Base-by-base conservation (phyloP, 2,888 invertebrate species). In the Bimastos eiseni region DNA sequence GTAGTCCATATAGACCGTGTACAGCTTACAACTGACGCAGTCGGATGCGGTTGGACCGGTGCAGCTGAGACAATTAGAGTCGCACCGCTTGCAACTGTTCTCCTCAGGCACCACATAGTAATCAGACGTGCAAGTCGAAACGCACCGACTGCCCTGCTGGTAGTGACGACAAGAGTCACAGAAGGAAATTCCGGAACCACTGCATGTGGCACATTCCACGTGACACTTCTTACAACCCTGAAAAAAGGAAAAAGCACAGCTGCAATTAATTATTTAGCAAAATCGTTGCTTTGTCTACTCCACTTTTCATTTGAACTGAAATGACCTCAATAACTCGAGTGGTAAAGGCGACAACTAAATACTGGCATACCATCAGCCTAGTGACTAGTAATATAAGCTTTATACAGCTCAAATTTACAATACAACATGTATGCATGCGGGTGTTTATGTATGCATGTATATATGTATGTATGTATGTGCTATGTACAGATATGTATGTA, bases 211-310 rank as follows among this genome's bases (percentile, higher is more conserved):
- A 94, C 99, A 99, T 84, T 97, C 96, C 0, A 97, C 97, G 95
- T 99, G 98, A 94, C 99, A 99, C 94, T 97, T 97, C 91, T 97
- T 96, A 94, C 99, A 99, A 55, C 98, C 97, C 95, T 95, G 92
- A 0, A 88, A 86, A 86, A n/a, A n/a, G 30, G 70, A 30, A 70
- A 2, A 0, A n/a, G 19, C 70, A 70, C 30, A n/a, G 70, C 1
- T n/a, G 30, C 70, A 70, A 8, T 30, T 70, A 70, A 70, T 70
- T 70, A n/a, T n/a, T 70, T 70, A 70, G 1, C n/a, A 70, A n/a
- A 30, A 70, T n/a, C n/a, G n/a, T n/a, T n/a, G n/a, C n/a, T n/a
- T 11, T 70, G 70, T 70, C 70, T 70, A n/a, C n/a, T 11, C 30
- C n/a, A 30, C 8, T 4, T 70, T 3, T 8, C 8, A 70, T 8